A percentile compares a stretch with the other conserved stretches of the same genome.
Conservation (phyloP, 2,797 vertebrate genomes). For the Argentina silus region DNA sequence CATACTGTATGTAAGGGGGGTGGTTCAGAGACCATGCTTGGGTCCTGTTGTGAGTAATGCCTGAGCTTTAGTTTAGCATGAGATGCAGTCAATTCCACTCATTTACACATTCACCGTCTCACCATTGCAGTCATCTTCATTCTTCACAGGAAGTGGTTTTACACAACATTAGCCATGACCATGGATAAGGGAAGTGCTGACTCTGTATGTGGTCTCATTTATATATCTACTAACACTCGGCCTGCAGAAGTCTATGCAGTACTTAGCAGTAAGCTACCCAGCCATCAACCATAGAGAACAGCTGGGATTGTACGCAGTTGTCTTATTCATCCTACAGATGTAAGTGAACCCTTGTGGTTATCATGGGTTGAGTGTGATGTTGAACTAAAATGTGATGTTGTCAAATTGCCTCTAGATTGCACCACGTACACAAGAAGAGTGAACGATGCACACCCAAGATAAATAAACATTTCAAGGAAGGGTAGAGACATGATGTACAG, state of each 20-base stretch:
- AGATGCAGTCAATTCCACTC: not conserved
- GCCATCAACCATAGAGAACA: too few relatives aligned
- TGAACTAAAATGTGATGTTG: not conserved
- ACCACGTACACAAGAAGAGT: not conserved
- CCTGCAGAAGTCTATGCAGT: not conserved
- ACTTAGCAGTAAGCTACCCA: too few relatives aligned
- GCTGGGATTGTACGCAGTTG: too few relatives aligned
- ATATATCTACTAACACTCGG: not conserved
- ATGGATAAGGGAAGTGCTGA: constrained; percentile 33
- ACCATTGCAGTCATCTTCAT: not conserved
- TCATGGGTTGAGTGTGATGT: not conserved
- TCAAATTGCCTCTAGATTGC: not conserved
- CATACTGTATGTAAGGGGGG: too few relatives aligned
- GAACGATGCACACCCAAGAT: not conserved
- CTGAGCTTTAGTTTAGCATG: not conserved
- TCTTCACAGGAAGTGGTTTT: constrained; percentile 4
- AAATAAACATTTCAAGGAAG: too few relatives aligned
- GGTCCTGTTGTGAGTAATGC: not conserved
- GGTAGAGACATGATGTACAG: not conserved
- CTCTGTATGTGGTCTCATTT: not conserved
- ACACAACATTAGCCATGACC: constrained; percentile 3
- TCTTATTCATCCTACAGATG: too few relatives aligned
- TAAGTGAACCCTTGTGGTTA: too few relatives aligned
- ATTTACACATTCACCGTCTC: not conserved
- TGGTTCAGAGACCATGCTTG: too few relatives aligned